A percentile compares a stretch with the other conserved stretches of the same genome.
Conservation (phyloP, 2,797 vertebrate species). For the Lemur catta region DNA sequence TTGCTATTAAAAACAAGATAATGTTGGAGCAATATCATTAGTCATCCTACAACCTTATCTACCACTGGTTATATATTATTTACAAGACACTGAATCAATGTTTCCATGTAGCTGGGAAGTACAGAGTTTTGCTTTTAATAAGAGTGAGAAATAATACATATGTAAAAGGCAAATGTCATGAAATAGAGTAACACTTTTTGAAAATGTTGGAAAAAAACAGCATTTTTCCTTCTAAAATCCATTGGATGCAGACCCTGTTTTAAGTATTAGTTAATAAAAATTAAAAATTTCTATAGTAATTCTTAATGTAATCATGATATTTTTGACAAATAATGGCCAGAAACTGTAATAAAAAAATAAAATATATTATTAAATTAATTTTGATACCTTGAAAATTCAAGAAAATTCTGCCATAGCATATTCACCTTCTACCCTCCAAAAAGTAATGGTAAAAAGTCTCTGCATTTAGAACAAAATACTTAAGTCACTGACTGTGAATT, state of each 20-base stretch:
- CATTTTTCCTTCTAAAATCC: not conserved
- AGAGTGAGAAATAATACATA: not conserved
- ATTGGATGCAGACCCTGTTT: not conserved
- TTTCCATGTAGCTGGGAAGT: not conserved
- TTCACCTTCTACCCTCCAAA: not conserved
- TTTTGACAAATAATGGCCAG: not conserved
- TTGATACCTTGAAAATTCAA: not conserved
- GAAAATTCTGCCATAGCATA: not conserved
- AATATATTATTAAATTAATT: not conserved
- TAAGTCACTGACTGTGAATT: not conserved
- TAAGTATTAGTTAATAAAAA: not conserved
- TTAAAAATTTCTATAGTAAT: not conserved
- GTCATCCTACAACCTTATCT: conserved; percentile 43
- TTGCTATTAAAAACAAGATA: conserved; percentile 55
- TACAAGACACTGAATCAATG: conserved; percentile 36
- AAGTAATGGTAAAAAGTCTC: not conserved
- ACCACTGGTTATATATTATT: conserved; percentile 45
- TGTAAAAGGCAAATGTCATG: not conserved
- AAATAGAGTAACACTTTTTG: not conserved
- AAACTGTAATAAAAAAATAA: not conserved
- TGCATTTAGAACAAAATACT: not conserved
- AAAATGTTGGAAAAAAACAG: not conserved
- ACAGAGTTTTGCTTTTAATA: conserved; percentile 6
- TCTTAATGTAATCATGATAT: not conserved
- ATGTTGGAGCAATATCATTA: conserved; percentile 47